These are phyloP conservation scores for Hypotaenidia okinawae DNA, from an alignment of 2,797 vertebrate genomes.

Conservation along the genomic window DNA sequence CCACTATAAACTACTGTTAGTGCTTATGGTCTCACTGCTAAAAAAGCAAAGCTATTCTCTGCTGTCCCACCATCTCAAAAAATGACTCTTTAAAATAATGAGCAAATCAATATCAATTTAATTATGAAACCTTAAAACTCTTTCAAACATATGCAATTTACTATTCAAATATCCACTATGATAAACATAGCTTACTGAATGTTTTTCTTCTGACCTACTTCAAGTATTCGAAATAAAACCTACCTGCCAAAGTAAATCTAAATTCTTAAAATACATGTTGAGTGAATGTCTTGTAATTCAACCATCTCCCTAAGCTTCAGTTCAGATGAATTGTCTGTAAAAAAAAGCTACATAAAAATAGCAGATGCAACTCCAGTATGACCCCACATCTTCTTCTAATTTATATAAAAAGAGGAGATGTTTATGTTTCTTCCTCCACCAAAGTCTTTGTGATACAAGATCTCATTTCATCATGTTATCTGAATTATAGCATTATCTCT, in stretches of 20 bases:
- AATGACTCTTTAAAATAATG: constrained; percentile 23
- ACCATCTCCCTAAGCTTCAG: background rate
- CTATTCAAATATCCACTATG: background rate
- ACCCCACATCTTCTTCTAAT: background rate
- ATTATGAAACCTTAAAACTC: constrained; percentile 22
- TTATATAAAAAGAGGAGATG: constrained; percentile 12
- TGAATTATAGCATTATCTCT: constrained; percentile 41
- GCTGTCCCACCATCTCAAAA: background rate
- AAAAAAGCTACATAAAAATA: background rate
- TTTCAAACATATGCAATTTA: background rate
- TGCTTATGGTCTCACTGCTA: background rate
- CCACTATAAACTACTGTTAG: background rate
- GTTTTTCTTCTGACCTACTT: constrained; percentile 17
- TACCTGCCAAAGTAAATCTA: constrained; percentile 11
- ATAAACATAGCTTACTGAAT: constrained; percentile 12
- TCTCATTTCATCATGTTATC: constrained; percentile 54
- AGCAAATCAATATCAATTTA: constrained; percentile 47
- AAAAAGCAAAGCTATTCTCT: background rate
- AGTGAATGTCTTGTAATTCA: background rate
- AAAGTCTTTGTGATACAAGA: constrained; percentile 39
- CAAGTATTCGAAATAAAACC: constrained; percentile 38
- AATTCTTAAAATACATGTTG: background rate
- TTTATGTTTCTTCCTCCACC: constrained; percentile 35
- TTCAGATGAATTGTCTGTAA: background rate
- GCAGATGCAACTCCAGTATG: background rate